Percentiles rank a stretch among this genome's conserved stretches.
These are phyloP conservation scores for Opisthograptis luteolata DNA, from an alignment of 2,888 invertebrate genomes.

Conservation along the genomic window DNA sequence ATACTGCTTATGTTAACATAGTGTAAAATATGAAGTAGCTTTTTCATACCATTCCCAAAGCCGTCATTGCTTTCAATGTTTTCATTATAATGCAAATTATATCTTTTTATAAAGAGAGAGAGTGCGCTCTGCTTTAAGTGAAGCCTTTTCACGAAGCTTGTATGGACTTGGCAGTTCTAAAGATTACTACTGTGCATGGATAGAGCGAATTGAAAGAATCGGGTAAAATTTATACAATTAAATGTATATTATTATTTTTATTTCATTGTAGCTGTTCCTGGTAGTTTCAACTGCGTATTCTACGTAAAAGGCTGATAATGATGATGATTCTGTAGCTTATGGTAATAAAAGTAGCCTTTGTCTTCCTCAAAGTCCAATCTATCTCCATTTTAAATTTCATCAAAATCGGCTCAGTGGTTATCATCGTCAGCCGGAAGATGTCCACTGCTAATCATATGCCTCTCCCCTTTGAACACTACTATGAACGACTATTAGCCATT, in stretches of 20 bases:
- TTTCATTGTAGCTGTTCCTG: too few species aligned
- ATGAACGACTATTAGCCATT: too few species aligned
- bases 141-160: constrained; percentile 57
- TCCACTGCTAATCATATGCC: too few species aligned
- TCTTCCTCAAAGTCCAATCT: too few species aligned
- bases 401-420: too few species aligned
- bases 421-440: too few species aligned
- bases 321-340: too few species aligned
- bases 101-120: constrained; percentile 59
- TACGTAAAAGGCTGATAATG: too few species aligned
- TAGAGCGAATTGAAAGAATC: constrained; percentile 26
- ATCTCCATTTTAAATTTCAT: too few species aligned
- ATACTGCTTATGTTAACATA: not conserved
- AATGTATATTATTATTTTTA: constrained; percentile 6
- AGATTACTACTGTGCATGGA: constrained; percentile 26
- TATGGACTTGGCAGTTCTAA: constrained; percentile 42
- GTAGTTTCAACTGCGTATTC: too few species aligned
- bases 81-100: constrained; percentile 80
- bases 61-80: constrained; percentile 62
- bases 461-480: too few species aligned
- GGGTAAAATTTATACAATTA: constrained; percentile 4
- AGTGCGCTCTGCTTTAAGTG: constrained; percentile 56
- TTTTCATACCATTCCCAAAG: constrained; percentile 54
- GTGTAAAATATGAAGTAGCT: constrained; percentile 26
- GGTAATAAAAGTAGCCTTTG: too few species aligned